Percentiles rank a stretch among this genome's conserved stretches.
These are phyloP conservation scores for Protomyctophum bolini DNA, from an alignment of 2,113 vertebrate genomes.

Conservation along the genomic window DNA sequence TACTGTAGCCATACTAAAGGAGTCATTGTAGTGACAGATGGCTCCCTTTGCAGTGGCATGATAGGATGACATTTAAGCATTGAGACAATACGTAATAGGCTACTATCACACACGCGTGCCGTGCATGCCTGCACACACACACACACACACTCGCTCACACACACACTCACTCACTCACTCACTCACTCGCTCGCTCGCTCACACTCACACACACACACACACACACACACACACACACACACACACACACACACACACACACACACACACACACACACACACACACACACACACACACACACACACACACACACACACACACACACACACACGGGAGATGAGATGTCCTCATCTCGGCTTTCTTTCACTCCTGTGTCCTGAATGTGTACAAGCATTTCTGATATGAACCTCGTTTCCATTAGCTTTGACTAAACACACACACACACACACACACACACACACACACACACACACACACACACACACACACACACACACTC, in stretches of 20 bases:
- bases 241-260: too few relatives aligned
- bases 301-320: too few relatives aligned
- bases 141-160: too few relatives aligned
- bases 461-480: neutral
- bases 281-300: too few relatives aligned
- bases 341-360: conserved; percentile 96
- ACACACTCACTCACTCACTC: too few relatives aligned
- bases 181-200: too few relatives aligned
- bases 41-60: conserved; percentile 24
- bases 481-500: too few relatives aligned
- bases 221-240: too few relatives aligned
- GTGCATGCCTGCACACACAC: too few relatives aligned
- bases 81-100: conserved; percentile 3
- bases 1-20: conserved; percentile 41
- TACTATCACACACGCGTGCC: too few relatives aligned
- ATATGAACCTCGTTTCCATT: conserved; percentile 98
- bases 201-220: too few relatives aligned
- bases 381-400: conserved; percentile 91
- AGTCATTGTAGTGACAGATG: conserved; percentile 2
- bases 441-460: neutral
- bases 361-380: conserved; percentile 96
- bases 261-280: too few relatives aligned
- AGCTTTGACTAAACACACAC: conserved; percentile 73
- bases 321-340: conserved; percentile 73
- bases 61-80: conserved; percentile 3